Conservation (phyloP, 35 echinoderm and acorn worm genomes). For the Chiridota heheva region DNA sequence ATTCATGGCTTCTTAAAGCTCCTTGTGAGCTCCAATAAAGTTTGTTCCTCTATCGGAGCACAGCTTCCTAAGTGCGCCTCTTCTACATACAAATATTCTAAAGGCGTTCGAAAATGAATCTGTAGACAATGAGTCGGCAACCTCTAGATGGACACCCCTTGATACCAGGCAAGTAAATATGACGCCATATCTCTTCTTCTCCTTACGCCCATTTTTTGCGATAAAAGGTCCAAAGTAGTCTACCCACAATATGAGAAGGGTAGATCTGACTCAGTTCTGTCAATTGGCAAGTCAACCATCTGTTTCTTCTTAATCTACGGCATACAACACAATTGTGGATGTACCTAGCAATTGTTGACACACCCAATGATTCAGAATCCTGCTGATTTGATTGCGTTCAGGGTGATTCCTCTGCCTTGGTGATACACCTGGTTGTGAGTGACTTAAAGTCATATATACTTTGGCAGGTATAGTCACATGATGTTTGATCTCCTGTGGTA, state of each 20-base stretch:
- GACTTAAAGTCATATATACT: conserved; percentile 24
- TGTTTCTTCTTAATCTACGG: not conserved
- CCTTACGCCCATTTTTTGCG: conserved; percentile 25
- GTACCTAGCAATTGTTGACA: too few relatives aligned
- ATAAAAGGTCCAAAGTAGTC: conserved; percentile 26
- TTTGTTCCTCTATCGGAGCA: conserved; percentile 57
- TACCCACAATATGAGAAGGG: conserved; percentile 31
- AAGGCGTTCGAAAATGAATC: conserved; percentile 52
- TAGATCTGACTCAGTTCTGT: not conserved
- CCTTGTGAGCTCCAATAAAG: conserved; percentile 55
- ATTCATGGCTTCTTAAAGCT: conserved; percentile 1
- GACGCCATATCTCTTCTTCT: conserved; percentile 57
- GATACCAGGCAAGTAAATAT: conserved; percentile 57
- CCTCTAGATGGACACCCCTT: conserved; percentile 7
- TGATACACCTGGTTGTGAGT: conserved; percentile 51
- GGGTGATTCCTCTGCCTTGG: conserved; percentile 56
- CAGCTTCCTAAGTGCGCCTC: conserved; percentile 35
- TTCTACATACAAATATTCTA: conserved; percentile 35
- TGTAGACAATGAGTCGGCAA: conserved; percentile 42
- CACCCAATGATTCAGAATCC: conserved; percentile 66
- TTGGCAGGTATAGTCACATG: not conserved
- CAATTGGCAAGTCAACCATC: conserved; percentile 18
- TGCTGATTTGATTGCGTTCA: too few relatives aligned
- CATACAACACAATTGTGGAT: not conserved
- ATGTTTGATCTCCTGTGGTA: not conserved